Percentiles rank a stretch among this genome's conserved stretches.
Evolutionary conservation across 2,888 invertebrate species (phyloP).

Genomic region (Ephialtes manifestator): DNA sequence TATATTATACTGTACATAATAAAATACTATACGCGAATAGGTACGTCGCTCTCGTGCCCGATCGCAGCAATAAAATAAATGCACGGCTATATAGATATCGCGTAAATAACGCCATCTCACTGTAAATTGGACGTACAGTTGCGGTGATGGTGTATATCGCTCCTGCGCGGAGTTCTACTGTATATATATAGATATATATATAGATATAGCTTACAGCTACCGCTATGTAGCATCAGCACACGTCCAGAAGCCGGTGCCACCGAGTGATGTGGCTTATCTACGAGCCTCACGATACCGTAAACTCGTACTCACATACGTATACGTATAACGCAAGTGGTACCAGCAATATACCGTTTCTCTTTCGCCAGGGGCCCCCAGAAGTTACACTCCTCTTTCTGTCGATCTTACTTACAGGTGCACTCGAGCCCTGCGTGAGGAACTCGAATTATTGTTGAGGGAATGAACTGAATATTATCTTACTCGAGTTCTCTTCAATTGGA

Average conservation of each 20-base stretch:
- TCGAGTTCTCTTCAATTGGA: no score
- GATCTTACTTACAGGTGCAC: slow-evolving; percentile 46
- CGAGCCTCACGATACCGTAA: slow-evolving; percentile 65
- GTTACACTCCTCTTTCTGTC: slow-evolving; percentile 59
- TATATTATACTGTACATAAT: slow-evolving; percentile 50
- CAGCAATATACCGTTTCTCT: slow-evolving; percentile 53
- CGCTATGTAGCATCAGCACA: slow-evolving; percentile 54
- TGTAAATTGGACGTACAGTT: slow-evolving; percentile 65
- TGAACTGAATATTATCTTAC: background rate
- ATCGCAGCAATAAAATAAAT: slow-evolving; percentile 72
- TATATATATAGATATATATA: slow-evolving; percentile 8
- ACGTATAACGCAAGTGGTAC: slow-evolving; percentile 52
- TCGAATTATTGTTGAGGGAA: slow-evolving; percentile 5
- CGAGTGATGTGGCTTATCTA: slow-evolving; percentile 66
- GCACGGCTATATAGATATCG: slow-evolving; percentile 64
- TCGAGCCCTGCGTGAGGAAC: background rate
- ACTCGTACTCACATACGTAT: slow-evolving; percentile 51
- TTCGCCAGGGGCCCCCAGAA: slow-evolving; percentile 21
- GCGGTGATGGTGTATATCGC: slow-evolving; percentile 8
- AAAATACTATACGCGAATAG: slow-evolving; percentile 55
- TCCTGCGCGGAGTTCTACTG: background rate
- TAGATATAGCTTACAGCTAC: slow-evolving; percentile 27
- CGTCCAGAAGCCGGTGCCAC: slow-evolving; percentile 66
- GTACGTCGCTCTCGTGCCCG: slow-evolving; percentile 50
- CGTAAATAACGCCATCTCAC: slow-evolving; percentile 72